Base-by-base conservation (phyloP, 2,797 vertebrate genomes). In the Cynopterus sphinx region DNA sequence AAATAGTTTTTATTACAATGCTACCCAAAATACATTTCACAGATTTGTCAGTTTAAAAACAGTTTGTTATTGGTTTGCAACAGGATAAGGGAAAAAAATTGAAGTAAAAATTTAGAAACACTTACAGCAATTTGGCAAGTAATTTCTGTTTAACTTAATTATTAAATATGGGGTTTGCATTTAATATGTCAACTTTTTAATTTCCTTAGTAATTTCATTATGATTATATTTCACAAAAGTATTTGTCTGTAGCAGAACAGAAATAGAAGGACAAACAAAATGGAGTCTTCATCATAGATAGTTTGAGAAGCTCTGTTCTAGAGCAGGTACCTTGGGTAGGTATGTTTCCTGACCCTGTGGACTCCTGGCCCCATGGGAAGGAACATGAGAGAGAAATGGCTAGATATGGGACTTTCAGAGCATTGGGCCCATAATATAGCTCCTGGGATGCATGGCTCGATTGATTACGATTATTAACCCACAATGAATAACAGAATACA, bases 141-240 rank as follows among this genome's bases (percentile, higher is more conserved):
- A 74, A 89, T 78, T 86, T 68, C 28, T 94, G 8, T 51, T 90
- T 41, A 79, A 68, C 82, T 71, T 82, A 86, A 86, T 74, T 39
- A 75, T 61, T 61, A 61, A 83, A 67, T 19, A 26, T 12, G 24
- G 17, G 36, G 6, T 13, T 77, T 65, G 3, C 12, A 9, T 59
- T 84, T 90, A 70, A 41, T 49, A 51, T 65, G 17, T 65, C 6
- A 53, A 24, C 1, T 46, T 46, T 89, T 81, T 90, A 70, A 59
- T 53, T 87, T 92, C 22, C n/a, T 13, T 36, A n/a, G 6, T 65
- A 78, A 86, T 92, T 90, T 75, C 22, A 26, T 57, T 77, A 87
- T 92, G 28, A 55, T 63, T 85, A 9, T 92, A 21, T 28, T 63
- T 90, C 90, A 68, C 0, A 19, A 28, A 86, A 67, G 24, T 19